phyloP scores from a whole-genome alignment of 1,140 invertebrate genomes.

The Caerostris extrusa region DNA sequence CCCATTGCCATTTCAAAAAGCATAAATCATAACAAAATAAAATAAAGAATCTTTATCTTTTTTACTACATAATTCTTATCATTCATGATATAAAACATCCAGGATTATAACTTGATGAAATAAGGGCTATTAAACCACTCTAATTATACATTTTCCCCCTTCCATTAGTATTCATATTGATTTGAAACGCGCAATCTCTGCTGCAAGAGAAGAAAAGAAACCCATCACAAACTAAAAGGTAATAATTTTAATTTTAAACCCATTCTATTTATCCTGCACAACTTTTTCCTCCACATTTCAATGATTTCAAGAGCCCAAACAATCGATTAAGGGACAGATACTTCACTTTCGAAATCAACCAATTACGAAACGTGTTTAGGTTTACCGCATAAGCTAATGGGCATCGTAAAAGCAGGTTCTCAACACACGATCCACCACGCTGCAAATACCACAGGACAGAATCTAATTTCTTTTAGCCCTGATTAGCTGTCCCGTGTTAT shows the following conservation, averaged over 20 bases:
- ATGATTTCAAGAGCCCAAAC: not conserved
- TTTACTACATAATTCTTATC: no score
- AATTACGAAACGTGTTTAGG: slow-evolving; percentile 41
- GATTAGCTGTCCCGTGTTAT: slow-evolving; percentile 53
- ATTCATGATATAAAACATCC: no score
- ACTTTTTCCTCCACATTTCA: not conserved
- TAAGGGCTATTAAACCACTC: no score
- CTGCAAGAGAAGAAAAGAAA: no score
- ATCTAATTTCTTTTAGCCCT: slow-evolving; percentile 54
- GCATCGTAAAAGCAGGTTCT: slow-evolving; percentile 40
- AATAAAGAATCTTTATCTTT: no score
- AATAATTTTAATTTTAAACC: not conserved
- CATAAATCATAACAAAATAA: no score
- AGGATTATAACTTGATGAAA: no score
- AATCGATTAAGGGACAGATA: slow-evolving; percentile 36
- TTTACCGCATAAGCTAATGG: slow-evolving; percentile 44
- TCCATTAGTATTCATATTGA: no score
- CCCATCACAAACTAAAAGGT: no score
- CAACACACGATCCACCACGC: slow-evolving; percentile 32
- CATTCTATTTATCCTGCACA: not conserved
- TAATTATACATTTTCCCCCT: no score
- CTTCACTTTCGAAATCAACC: slow-evolving; percentile 26
- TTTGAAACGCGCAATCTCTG: no score
- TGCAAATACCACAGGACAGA: slow-evolving; percentile 47
- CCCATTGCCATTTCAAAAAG: not conserved